Evolutionary conservation across 2,888 invertebrate genomes (phyloP).

Genomic region (Plebejus anna): DNA sequence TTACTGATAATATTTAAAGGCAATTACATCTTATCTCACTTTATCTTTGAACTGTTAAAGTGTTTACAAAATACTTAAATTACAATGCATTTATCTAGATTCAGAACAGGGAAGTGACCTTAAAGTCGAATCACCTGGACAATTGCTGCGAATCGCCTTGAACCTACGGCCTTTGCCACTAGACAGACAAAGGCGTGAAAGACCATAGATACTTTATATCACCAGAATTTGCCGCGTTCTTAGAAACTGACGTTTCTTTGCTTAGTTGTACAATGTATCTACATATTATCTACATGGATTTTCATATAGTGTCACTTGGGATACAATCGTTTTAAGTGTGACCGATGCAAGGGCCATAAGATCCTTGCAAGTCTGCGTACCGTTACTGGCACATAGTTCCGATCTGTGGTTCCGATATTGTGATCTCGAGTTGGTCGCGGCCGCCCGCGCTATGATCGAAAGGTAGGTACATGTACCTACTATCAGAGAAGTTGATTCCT

Average conservation of each 20-base stretch:
- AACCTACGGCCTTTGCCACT: slow-evolving; percentile 47
- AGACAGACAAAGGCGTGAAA: slow-evolving; percentile 47
- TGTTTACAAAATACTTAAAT: slow-evolving; percentile 27
- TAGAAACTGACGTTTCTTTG: background rate
- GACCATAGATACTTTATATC: slow-evolving; percentile 44
- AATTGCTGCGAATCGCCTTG: slow-evolving; percentile 46
- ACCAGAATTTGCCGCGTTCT: background rate
- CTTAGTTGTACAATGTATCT: background rate
- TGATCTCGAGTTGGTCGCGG: too few relatives aligned
- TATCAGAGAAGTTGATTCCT: too few relatives aligned
- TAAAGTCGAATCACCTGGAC: slow-evolving; percentile 43
- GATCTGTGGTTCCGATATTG: too few relatives aligned
- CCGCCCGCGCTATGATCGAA: too few relatives aligned
- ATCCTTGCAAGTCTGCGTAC: too few relatives aligned
- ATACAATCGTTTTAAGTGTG: too few relatives aligned
- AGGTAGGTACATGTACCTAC: too few relatives aligned
- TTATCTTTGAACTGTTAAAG: slow-evolving; percentile 27
- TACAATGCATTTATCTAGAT: slow-evolving; percentile 25
- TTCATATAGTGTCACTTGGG: too few relatives aligned
- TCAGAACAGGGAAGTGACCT: slow-evolving; percentile 41
- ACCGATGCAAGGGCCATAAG: too few relatives aligned
- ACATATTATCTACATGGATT: background rate
- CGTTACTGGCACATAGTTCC: too few relatives aligned
- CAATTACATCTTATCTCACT: slow-evolving; percentile 22
- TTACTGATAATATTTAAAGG: slow-evolving; percentile 4